A percentile compares a stretch with the other conserved stretches of the same genome.
Evolutionary conservation across 2,797 vertebrate species (phyloP).

Genomic region (Hydrophis major): DNA sequence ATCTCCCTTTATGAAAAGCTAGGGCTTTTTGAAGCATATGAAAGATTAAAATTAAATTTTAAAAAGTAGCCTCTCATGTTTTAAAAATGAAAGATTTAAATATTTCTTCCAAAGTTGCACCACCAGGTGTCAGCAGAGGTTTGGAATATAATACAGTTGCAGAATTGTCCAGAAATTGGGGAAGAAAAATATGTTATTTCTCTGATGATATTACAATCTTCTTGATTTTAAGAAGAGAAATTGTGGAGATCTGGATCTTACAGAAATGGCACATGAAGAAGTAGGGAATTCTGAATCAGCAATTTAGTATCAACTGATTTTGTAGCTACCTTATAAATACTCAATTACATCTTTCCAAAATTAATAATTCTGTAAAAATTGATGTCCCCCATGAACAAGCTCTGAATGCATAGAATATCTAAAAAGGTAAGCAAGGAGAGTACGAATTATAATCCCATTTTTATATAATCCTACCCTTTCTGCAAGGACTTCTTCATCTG

Average conservation of each 20-base stretch:
- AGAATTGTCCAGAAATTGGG: neutral
- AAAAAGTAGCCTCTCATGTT: neutral
- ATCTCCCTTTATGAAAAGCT: neutral
- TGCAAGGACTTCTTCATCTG: neutral
- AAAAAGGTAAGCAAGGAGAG: neutral
- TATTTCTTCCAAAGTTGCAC: neutral
- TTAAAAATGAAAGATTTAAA: neutral
- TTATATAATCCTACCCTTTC: neutral
- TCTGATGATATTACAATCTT: neutral
- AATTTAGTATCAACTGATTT: neutral
- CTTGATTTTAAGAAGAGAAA: neutral
- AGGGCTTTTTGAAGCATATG: neutral
- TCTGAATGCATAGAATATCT: neutral
- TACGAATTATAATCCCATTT: neutral
- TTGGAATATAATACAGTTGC: neutral
- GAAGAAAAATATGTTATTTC: neutral
- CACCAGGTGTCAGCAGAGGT: conserved; percentile 61
- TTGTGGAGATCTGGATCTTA: neutral
- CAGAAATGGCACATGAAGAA: neutral
- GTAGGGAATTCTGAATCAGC: neutral
- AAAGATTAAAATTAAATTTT: neutral
- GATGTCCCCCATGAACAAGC: neutral
- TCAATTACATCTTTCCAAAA: neutral
- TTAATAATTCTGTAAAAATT: neutral
- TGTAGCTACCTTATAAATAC: neutral